Evolutionary conservation across 2,888 invertebrate genomes (phyloP).

Genomic region (Agapostemon virescens): DNA sequence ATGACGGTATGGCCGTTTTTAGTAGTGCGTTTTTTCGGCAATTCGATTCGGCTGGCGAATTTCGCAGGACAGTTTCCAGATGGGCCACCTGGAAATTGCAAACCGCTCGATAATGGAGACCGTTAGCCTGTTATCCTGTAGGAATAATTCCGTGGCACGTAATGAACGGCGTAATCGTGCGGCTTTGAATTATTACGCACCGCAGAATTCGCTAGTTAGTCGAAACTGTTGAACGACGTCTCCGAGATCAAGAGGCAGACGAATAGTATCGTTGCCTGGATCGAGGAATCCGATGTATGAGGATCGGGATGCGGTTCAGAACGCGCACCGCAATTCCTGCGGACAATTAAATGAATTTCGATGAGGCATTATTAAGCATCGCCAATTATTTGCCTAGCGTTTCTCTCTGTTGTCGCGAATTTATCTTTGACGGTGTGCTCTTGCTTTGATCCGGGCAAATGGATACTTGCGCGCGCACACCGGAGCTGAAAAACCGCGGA

Average conservation of each 20-base stretch:
- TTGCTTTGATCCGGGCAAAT: background rate
- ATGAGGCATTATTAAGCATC: constrained; percentile 25
- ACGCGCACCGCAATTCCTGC: constrained; percentile 14
- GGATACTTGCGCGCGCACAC: background rate
- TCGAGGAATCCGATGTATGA: constrained; percentile 32
- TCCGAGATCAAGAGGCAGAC: constrained; percentile 13
- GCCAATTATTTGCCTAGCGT: constrained; percentile 17
- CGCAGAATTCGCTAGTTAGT: background rate
- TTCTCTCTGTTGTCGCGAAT: background rate
- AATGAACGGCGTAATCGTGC: constrained; percentile 21
- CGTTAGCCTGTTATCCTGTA: background rate
- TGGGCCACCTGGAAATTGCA: background rate
- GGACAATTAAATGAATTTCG: constrained; percentile 19
- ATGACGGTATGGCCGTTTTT: too few relatives aligned
- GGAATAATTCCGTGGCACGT: constrained; percentile 10
- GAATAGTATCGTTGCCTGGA: constrained; percentile 18
- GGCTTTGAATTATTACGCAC: constrained; percentile 20
- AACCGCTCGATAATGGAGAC: background rate
- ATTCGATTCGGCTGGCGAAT: background rate
- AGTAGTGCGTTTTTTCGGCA: background rate
- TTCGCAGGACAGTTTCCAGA: background rate
- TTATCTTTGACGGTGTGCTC: background rate
- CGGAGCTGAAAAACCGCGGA: background rate
- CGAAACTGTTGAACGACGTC: constrained; percentile 26
- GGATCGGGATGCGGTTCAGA: background rate